Evolutionary conservation across 2,888 invertebrate genomes (phyloP), one percentile per base, ranked within the genome.

Genomic region (Polymixis flavicincta): DNA sequence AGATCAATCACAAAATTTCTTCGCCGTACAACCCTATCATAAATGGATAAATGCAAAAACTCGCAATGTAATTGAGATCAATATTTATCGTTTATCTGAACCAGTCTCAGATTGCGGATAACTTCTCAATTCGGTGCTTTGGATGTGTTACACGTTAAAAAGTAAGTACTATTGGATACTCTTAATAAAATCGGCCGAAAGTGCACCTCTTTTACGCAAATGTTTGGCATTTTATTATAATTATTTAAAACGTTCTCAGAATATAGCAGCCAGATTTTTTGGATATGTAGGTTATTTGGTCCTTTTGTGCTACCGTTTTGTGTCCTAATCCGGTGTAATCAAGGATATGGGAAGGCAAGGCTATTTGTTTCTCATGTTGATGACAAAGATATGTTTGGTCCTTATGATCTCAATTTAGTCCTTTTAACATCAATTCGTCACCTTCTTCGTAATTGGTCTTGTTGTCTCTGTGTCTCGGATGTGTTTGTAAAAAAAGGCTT

Each of bases 41-140:
- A 78, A 63, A 67, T 69, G 78, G 28, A 74, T 52, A 71, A 83
- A 83, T 74, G 83, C 78, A 78, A 72, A 81, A 85, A 82, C 72
- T 66, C 48, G 63, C 66, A 67, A 69, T 79, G 71, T 71, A 82
- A 82, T 79, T 71, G 63, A 78, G 76, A 76, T 70, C 74, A 79
- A 69, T 77, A 66, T 78, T 76, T 78, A 86, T 85, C 59, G 69
- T 74, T 76, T 67, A 72, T 59, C 52, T 59, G 61, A 78, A 77
- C 74, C 45, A 68, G 77, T 86, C 73, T 74, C n/a, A 19, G 60
- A 64, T 83, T 75, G 72, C 78, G 68, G 76, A 82, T 82, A 71
- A 78, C 74, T 83, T 80, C 69, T 76, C 61, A 76, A 79, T 79
- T 80, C 68, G 67, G 63, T 6, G 54, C n/a, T 54, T 82, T 37